Percentiles rank a stretch among this genome's conserved stretches.
These are phyloP conservation scores for Schizothorax lantsangensis DNA, from an alignment of 2,797 vertebrate genomes.

Conservation along the genomic window DNA sequence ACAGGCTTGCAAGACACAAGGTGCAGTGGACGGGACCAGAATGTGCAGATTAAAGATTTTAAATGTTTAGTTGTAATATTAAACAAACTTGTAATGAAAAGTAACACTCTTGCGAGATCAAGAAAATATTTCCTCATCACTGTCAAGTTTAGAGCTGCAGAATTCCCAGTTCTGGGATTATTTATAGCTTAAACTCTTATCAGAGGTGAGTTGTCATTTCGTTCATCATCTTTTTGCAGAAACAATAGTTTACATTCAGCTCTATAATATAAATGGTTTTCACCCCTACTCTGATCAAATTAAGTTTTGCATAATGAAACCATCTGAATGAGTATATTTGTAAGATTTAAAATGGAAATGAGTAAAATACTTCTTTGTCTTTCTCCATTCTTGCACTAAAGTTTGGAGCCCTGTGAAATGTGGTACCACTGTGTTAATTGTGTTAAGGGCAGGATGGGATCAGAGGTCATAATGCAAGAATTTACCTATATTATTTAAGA, in stretches of 20 bases:
- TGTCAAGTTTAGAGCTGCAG: not conserved
- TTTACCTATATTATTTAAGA: slow-evolving; percentile 67
- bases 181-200: not conserved
- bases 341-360: not conserved
- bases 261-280: not conserved
- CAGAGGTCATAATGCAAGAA: slow-evolving; percentile 71
- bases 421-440: slow-evolving; percentile 73
- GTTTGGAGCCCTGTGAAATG: slow-evolving; percentile 61
- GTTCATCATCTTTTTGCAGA: not conserved
- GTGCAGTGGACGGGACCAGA: too few species aligned
- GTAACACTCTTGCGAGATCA: not conserved
- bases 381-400: not conserved
- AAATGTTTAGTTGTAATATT: not conserved
- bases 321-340: not conserved
- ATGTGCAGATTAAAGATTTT: not conserved
- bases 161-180: not conserved
- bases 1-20: too few species aligned
- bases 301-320: not conserved
- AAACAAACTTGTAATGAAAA: not conserved
- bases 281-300: not conserved
- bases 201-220: not conserved
- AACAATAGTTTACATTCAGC: not conserved
- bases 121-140: not conserved
- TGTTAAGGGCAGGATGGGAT: slow-evolving; percentile 55
- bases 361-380: not conserved